Conservation (phyloP, 2,888 invertebrate genomes). For the Drosophila anomelani region DNA sequence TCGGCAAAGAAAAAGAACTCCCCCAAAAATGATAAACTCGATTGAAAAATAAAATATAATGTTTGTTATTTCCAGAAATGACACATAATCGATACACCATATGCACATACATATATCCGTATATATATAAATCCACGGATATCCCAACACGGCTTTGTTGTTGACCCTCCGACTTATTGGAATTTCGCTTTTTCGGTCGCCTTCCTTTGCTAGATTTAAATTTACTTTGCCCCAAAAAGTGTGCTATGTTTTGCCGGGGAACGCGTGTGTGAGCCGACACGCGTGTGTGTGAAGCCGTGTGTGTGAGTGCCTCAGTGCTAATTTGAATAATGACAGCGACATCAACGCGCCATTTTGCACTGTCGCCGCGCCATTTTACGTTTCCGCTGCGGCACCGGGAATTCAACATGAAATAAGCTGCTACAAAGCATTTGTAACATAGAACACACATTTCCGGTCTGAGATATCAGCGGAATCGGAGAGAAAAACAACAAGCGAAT, state of each 20-base stretch:
- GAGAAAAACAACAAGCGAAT: conserved; percentile 21
- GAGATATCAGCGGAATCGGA: conserved; percentile 2
- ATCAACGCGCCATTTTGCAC: conserved; percentile 76
- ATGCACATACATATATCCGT: conserved; percentile 3
- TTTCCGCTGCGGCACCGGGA: conserved; percentile 68
- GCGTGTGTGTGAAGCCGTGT: conserved; percentile 22
- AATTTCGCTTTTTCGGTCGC: conserved; percentile 32
- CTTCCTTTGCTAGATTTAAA: conserved; percentile 37
- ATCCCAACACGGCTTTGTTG: conserved; percentile 40
- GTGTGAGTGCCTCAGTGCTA: conserved; percentile 72
- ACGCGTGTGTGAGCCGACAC: conserved; percentile 3
- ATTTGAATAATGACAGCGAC: conserved; percentile 81
- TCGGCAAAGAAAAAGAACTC: background rate
- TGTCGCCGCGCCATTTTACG: conserved; percentile 59
- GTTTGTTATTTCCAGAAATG: conserved; percentile 13
- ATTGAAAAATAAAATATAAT: conserved; percentile 11
- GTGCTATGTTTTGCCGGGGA: conserved; percentile 55
- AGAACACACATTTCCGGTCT: conserved; percentile 30
- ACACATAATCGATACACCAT: conserved; percentile 33
- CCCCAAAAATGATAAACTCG: background rate
- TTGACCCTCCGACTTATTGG: conserved; percentile 63
- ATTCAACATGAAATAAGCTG: conserved; percentile 51
- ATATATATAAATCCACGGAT: conserved; percentile 6
- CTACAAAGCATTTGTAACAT: conserved; percentile 10
- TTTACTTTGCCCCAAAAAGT: conserved; percentile 49